These are phyloP conservation scores for Camelus bactrianus DNA, from an alignment of 2,113 vertebrate species.

Conservation along the genomic window DNA sequence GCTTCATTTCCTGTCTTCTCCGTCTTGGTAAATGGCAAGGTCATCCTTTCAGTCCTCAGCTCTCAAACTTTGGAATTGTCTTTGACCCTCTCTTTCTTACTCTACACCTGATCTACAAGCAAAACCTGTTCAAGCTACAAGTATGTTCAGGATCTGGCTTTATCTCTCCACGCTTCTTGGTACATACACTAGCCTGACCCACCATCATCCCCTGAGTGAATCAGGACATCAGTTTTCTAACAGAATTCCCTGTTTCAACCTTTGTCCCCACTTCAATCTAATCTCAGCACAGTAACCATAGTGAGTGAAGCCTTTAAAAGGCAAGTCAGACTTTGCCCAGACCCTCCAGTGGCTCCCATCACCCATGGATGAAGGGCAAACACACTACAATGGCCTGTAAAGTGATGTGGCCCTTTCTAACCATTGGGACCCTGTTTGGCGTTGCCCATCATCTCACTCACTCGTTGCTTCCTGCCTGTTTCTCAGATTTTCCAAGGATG, in stretches of 20 bases:
- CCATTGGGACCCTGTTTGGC: neutral
- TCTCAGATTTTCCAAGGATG: neutral
- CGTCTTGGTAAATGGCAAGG: neutral
- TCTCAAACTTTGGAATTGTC: neutral
- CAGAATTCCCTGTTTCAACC: neutral
- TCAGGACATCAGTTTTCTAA: neutral
- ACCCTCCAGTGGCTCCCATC: fast-evolving
- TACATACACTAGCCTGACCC: neutral
- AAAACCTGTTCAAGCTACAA: neutral
- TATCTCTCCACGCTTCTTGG: neutral
- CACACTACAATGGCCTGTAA: neutral
- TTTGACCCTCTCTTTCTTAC: neutral
- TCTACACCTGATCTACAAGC: neutral
- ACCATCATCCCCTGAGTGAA: neutral
- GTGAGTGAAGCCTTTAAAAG: neutral
- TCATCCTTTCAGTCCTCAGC: neutral
- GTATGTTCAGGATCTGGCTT: neutral
- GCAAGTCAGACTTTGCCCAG: neutral
- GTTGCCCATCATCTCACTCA: neutral
- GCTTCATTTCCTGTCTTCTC: neutral
- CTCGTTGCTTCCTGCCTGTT: neutral
- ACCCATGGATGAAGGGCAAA: neutral
- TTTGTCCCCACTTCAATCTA: neutral
- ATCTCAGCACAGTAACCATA: neutral
- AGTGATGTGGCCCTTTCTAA: neutral